Conservation (phyloP, 1,140 invertebrate genomes). For the Drosophila equinoxialis region DNA sequence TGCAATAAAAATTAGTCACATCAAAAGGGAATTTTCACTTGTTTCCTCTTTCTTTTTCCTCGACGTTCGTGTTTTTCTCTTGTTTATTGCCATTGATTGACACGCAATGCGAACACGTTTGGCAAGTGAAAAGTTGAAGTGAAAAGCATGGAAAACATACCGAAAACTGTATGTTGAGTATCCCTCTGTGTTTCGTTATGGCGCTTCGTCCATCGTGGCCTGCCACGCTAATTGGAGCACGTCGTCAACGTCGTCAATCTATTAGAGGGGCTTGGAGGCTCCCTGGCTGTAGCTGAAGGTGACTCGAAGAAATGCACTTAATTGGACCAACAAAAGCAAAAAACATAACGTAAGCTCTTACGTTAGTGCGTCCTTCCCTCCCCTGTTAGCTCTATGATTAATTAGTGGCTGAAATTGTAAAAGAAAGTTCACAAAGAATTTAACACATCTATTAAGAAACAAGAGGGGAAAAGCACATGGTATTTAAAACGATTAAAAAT, state of each 20-base stretch:
- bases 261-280: not conserved
- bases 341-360: slow-evolving; percentile 4
- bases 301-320: slow-evolving; percentile 72
- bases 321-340: slow-evolving; percentile 52
- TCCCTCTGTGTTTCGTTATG: slow-evolving; percentile 37
- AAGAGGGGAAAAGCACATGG: not conserved
- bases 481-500: slow-evolving; percentile 3
- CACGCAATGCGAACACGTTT: slow-evolving; percentile 65
- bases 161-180: slow-evolving; percentile 10
- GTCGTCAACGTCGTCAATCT: slow-evolving; percentile 40
- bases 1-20: slow-evolving; percentile 70
- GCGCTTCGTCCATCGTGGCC: slow-evolving; percentile 27
- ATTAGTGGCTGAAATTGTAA: slow-evolving; percentile 7
- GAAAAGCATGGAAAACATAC: slow-evolving; percentile 29
- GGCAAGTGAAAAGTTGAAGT: slow-evolving; percentile 33
- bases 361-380: not conserved
- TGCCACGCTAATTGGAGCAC: slow-evolving; percentile 75
- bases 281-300: slow-evolving; percentile 6
- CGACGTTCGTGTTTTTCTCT: not conserved
- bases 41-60: not conserved
- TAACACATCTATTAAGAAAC: not conserved
- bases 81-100: slow-evolving; percentile 65
- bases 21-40: slow-evolving; percentile 40
- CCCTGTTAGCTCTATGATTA: slow-evolving; percentile 18
- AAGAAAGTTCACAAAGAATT: not conserved